These are phyloP conservation scores for Crotalus viridis DNA, from an alignment of 2,113 vertebrate genomes.

Conservation along the genomic window DNA sequence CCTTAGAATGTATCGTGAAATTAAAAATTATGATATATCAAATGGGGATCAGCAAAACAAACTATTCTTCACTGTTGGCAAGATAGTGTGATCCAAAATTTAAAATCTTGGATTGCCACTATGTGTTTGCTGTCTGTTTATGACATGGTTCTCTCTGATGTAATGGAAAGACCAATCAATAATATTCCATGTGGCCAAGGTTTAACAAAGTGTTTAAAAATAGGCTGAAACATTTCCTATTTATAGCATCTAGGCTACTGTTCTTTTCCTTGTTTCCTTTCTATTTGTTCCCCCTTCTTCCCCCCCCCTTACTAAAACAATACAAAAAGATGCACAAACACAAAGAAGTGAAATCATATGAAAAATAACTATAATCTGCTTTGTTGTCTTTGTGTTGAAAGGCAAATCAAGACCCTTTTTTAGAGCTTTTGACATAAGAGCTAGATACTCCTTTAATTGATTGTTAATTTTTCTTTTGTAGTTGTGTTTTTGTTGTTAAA, in stretches of 20 bases:
- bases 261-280: neutral
- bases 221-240: neutral
- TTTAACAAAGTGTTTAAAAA: neutral
- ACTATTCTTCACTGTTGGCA: neutral
- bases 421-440: neutral
- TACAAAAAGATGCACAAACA: neutral
- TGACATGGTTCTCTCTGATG: neutral
- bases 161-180: neutral
- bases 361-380: neutral
- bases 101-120: neutral
- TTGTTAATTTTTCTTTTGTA: neutral
- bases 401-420: neutral
- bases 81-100: neutral
- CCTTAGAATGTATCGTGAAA: neutral
- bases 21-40: neutral
- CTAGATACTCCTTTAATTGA: neutral
- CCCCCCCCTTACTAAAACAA: neutral
- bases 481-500: neutral
- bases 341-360: neutral
- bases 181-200: neutral
- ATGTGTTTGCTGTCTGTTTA: neutral
- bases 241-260: neutral
- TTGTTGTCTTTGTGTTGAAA: neutral
- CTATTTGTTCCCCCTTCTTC: neutral
- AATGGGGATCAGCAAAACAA: neutral